Base-by-base conservation (phyloP, 2,113 vertebrate genomes). In the Nannobrachium achirus region DNA sequence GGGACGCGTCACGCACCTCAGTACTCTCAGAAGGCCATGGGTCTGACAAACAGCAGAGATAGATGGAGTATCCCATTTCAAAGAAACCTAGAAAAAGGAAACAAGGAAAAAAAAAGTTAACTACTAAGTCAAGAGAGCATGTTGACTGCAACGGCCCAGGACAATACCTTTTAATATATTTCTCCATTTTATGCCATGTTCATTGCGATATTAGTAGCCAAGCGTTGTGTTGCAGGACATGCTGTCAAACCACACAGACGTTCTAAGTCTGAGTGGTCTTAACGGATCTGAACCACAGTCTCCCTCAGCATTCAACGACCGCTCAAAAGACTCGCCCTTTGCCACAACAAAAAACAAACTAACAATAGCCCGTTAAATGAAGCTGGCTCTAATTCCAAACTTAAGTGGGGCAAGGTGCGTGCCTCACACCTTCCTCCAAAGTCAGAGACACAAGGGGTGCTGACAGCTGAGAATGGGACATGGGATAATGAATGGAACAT, bases 381-480 rank as follows among this genome's bases (percentile, higher is more conserved):
- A 53, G 51, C 13, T 62, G 73, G 67, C 46, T 89, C 79, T 15
- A 25, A 69, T 87, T 82, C 82, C 80, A 81, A 66, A 76, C 78
- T 82, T 83, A 83, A 85, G 81, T 71, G 50, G 79, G 56, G 45
- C 50, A 83, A 86, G 85, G 75, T 33, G 25, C 25, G 6, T 83
- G 70, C 69, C 49, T 75, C 68, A 77, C 80, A 83, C 75, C 66
- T 85, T 80, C 65, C 46, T 44, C 8, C 58, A 67, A 79, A 79
- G 69, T 79, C 69, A 75, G 49, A 76, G 63, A 66, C 66, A 20
- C 18, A 84, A 75, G 69, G 61, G 65, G 70, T 75, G n/a, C 40
- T 19, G 73, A 86, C 82, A 90, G 85, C 85, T 90, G 84, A 62
- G 84, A 82, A 89, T 89, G 79, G 57, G 79, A 80, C 73, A 65